Percentiles rank a stretch among this genome's conserved stretches.
Conservation (phyloP, 2,888 invertebrate genomes). For the Pteria penguin region DNA sequence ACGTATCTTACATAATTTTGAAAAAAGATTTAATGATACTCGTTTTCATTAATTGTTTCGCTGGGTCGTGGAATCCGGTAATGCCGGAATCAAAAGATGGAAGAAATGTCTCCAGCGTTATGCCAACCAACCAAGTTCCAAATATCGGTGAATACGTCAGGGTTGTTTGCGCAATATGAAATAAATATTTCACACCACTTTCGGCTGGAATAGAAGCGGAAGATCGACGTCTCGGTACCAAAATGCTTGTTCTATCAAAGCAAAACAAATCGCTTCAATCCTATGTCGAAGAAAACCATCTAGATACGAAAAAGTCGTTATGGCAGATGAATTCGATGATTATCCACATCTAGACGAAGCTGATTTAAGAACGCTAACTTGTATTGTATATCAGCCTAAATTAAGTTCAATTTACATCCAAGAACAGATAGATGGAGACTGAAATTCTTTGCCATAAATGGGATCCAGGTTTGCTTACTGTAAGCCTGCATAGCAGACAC, state of each 20-base stretch:
- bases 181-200: too few species aligned
- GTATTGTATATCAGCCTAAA: constrained; percentile 33
- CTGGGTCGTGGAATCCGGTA: constrained; percentile 3
- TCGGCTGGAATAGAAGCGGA: too few species aligned
- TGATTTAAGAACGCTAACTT: constrained; percentile 27
- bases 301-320: too few species aligned
- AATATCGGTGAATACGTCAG: too few species aligned
- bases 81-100: constrained; percentile 6
- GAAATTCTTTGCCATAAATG: constrained; percentile 21
- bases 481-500: constrained; percentile 34
- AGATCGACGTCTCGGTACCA: too few species aligned
- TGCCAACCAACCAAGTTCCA: constrained; percentile 10
- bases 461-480: constrained; percentile 7
- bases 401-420: constrained; percentile 32
- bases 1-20: neutral
- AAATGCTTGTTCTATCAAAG: too few species aligned
- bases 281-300: too few species aligned
- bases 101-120: too few species aligned
- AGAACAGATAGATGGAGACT: constrained; percentile 32
- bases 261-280: too few species aligned
- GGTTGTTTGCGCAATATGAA: too few species aligned
- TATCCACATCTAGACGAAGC: constrained; percentile 33
- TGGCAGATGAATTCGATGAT: too few species aligned
- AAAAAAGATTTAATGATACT: neutral
- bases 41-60: constrained; percentile 9